Base-by-base conservation (phyloP, 2,888 invertebrate species). In the Xylocampa areola region DNA sequence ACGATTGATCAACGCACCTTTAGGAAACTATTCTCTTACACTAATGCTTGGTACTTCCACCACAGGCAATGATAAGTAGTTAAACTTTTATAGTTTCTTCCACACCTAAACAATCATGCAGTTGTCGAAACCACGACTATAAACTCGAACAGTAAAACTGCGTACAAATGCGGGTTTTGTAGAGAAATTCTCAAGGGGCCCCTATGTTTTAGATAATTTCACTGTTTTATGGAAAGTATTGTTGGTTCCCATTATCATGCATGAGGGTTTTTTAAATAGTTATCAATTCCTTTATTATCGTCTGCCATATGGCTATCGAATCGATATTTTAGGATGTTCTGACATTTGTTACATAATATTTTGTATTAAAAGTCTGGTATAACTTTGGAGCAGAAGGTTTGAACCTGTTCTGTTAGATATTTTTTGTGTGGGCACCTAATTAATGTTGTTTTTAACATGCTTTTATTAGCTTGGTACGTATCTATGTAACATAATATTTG, bases 181-280 rank as follows among this genome's bases (percentile, higher is more conserved):
- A 30, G 35, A 60, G 61, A 70, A 62, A 48, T 71, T 75, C 73
- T 74, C 65, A 69, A 77, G 71, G 73, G 64, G 72, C 90, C 90
- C 91, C 77, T 81, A 90, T 89, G 72, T 72, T 77, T 72, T 81
- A 78, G 75, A 68, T 63, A 78, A 79, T 81, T 83, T 80, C 74
- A 85, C 76, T 84, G 85, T 87, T 86, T 81, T 80, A 82, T 82
- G 79, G 75, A 79, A 82, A 79, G 51, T 69, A 69, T 71, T 76
- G 60, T 70, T 59, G 54, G 68, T 77, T 79, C 68, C 67, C 69
- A 76, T 73, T 76, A 76, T 52, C 55, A 50, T 68, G 65, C 70
- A 86, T 86, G 84, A 61, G 88, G 88, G 87, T 83, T 77, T 60
- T 59, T 81, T 78, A 74, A 82, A 84, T 83, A 81, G 68, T 81